A percentile compares a stretch with the other conserved stretches of the same genome.
Conservation (phyloP, 2,797 vertebrate species). For the Crotalus adamanteus region DNA sequence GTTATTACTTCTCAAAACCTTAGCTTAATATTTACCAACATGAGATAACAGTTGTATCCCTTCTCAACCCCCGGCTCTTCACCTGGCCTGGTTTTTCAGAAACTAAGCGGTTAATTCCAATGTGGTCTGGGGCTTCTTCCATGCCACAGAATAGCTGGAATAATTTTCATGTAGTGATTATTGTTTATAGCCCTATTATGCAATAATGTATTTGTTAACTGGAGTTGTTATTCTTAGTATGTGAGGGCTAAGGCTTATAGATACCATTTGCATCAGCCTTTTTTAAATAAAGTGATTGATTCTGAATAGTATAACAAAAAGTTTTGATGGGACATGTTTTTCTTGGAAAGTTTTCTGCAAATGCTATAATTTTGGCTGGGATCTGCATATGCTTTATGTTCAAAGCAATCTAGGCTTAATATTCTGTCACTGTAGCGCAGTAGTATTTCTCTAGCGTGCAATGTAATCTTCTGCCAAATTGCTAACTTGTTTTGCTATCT, state of each 20-base stretch:
- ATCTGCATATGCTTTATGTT: neutral
- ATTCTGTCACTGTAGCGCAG: constrained; percentile 37
- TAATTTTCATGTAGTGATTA: neutral
- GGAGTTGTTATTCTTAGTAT: neutral
- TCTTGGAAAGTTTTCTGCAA: neutral
- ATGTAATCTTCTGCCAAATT: constrained; percentile 44
- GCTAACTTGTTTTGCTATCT: constrained; percentile 32
- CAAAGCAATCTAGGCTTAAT: constrained; percentile 38
- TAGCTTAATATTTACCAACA: neutral
- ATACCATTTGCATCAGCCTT: no score
- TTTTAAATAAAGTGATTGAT: neutral
- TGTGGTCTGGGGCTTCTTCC: neutral
- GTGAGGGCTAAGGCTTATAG: neutral
- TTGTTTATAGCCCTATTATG: neutral
- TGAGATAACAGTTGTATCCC: neutral
- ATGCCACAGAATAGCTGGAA: neutral
- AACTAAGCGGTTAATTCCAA: neutral
- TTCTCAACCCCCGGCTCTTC: neutral
- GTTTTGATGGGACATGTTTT: constrained; percentile 18
- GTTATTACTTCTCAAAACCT: neutral
- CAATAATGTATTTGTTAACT: neutral
- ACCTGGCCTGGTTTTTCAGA: neutral
- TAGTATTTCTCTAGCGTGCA: neutral
- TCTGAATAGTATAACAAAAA: neutral
- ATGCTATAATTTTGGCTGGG: constrained; percentile 38